Percentiles rank a stretch among this genome's conserved stretches.
phyloP scores from a whole-genome alignment of 2,888 invertebrate species.

The Auanema sp. region DNA sequence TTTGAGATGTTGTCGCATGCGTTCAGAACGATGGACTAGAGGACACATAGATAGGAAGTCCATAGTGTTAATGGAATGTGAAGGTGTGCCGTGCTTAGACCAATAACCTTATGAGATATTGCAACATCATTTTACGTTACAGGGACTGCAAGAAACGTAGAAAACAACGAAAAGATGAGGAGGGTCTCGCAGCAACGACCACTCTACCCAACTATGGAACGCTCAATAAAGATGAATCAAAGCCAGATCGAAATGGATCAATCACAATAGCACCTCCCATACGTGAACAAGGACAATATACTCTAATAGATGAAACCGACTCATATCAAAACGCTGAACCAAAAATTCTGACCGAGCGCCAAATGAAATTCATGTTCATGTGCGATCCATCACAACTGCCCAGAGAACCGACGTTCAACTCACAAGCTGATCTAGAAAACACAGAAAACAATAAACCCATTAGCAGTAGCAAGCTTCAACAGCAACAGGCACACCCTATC shows the following conservation, averaged over 20 bases:
- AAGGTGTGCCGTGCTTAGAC: neutral
- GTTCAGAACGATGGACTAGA: neutral
- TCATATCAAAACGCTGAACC: constrained; percentile 22
- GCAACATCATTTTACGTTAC: neutral
- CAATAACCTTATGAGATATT: no score
- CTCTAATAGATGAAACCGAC: constrained; percentile 17
- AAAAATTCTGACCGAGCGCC: constrained; percentile 34
- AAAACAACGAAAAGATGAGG: constrained; percentile 12
- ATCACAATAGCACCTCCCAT: constrained; percentile 7
- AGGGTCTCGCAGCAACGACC: constrained; percentile 15
- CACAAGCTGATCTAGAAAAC: constrained; percentile 18
- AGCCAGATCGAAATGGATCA: constrained; percentile 13
- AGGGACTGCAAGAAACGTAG: constrained; percentile 7
- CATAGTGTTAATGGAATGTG: constrained; percentile 1
- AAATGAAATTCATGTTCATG: constrained; percentile 54
- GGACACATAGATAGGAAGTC: neutral
- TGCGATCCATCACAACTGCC: constrained; percentile 61
- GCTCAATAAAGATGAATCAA: constrained; percentile 6
- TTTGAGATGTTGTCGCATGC: constrained; percentile 1
- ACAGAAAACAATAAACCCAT: no score
- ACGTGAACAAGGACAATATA: constrained; percentile 8
- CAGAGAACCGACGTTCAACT: constrained; percentile 47
- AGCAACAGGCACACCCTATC: constrained; percentile 2
- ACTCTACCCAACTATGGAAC: constrained; percentile 24
- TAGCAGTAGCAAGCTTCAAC: no score